Base-by-base conservation (phyloP, 1,140 invertebrate genomes). In the Drosophila nigromelanica region DNA sequence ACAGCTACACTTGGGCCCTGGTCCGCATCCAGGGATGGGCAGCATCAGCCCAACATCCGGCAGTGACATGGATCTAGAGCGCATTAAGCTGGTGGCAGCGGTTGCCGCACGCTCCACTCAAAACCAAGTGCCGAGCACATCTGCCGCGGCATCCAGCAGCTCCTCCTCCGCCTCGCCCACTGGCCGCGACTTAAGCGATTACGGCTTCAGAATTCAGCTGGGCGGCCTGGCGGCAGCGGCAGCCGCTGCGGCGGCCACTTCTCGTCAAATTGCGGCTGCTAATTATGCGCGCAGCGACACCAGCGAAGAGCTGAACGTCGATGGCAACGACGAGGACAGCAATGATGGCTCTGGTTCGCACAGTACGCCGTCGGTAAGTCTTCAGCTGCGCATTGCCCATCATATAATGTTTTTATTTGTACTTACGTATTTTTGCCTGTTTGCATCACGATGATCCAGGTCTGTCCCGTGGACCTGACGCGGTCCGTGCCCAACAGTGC, bases 201-300 rank as follows among this genome's bases (percentile, higher is more conserved):
- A 92, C 59, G 91, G 91, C 18, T 92, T 92, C 68, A 77, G 91
- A 85, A 92, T 92, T 90, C 91, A 92, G 52, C 75, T 92, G 54
- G 91, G 91, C 30, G 91, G 91, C 6, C 72, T 92, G 54, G 89
- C 90, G 12, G 90, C 90, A 5, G 90, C 90, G 7, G 90, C 90
- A 5, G 90, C 90, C 11, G 90, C 90, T 2, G 90, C 90, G 10
- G 90, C 90, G 5, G 90, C 90, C 51, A 91, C 90, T 14, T 91
- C 90, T 24, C 71, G 90, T 6, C 90, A 91, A 51, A 91, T 91
- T 47, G 86, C 90, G 1, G 89, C 90, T 4, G 79, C 91, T 37
- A 91, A 82, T 76, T 92, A 92, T 76, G 89, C 91, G 33, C 73
- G 90, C 43, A 92, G 91, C 75, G 91, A 92, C 63, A 92, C 91